Evolutionary conservation across 1,140 invertebrate genomes (phyloP).

Genomic region (Drosophila repleta): DNA sequence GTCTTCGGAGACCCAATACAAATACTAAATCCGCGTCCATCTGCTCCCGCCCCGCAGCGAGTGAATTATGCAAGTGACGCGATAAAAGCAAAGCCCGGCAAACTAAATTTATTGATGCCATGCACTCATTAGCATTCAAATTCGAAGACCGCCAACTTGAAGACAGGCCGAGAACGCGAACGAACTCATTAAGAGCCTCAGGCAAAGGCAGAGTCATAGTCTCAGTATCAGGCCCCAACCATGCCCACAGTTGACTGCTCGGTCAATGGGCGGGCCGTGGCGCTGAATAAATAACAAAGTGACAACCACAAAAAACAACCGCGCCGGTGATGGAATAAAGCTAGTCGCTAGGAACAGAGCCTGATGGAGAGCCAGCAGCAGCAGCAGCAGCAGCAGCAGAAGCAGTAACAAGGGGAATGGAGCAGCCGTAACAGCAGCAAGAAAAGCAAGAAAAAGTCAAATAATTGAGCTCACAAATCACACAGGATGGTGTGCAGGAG

Average conservation of each 20-base stretch:
- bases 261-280: conserved; percentile 66
- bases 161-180: conserved; percentile 43
- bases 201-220: conserved; percentile 8
- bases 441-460: conserved; percentile 61
- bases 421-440: conserved; percentile 15
- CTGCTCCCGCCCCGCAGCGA: conserved; percentile 42
- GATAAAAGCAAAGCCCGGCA: conserved; percentile 77
- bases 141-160: conserved; percentile 50
- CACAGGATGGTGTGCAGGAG: conserved; percentile 45
- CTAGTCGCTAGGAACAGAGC: neutral
- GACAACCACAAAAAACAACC: conserved; percentile 82
- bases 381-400: neutral
- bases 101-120: conserved; percentile 82
- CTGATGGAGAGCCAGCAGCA: neutral
- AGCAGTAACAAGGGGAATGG: neutral
- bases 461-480: conserved; percentile 82
- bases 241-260: conserved; percentile 39
- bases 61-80: conserved; percentile 78
- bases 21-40: neutral
- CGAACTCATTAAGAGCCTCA: conserved; percentile 73
- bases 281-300: conserved; percentile 82
- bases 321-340: conserved; percentile 53
- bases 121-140: conserved; percentile 82
- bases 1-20: neutral
- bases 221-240: conserved; percentile 12